Evolutionary conservation across 2,797 vertebrate species (phyloP).

Genomic region (Spheniscus humboldti): DNA sequence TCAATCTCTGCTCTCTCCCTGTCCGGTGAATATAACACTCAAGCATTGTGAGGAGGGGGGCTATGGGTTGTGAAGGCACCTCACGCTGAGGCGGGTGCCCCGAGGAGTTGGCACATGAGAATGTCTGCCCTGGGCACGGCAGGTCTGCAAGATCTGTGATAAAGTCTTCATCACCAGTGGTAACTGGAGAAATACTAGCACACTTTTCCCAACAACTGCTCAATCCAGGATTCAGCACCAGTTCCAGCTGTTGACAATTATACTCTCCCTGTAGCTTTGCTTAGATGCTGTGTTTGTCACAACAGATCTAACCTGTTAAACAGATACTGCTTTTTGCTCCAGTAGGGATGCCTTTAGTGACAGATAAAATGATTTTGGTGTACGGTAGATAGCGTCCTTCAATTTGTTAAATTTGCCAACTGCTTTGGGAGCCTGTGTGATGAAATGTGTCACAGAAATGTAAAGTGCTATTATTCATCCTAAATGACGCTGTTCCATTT

Average conservation of each 20-base stretch:
- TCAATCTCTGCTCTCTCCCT: not conserved
- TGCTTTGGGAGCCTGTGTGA: not conserved
- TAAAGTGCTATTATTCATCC: not conserved
- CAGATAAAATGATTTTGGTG: not conserved
- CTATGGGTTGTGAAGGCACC: not conserved
- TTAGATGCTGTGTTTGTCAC: not conserved
- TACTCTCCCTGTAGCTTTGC: not conserved
- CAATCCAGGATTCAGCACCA: not conserved
- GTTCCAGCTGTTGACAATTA: not conserved
- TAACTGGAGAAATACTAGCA: not conserved
- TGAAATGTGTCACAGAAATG: not conserved
- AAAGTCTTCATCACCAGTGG: not conserved
- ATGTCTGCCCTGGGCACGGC: not conserved
- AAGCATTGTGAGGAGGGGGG: not conserved
- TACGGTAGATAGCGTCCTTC: not conserved
- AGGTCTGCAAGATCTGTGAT: not conserved
- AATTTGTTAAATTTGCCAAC: not conserved
- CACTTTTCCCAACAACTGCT: not conserved
- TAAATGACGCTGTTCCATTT: not conserved
- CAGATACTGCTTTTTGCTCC: not conserved
- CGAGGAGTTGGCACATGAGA: not conserved
- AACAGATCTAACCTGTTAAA: not conserved
- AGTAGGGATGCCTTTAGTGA: not conserved
- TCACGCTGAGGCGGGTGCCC: accelerated
- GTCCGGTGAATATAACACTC: not conserved